These are phyloP conservation scores for Drosophila watanabei DNA, from an alignment of 1,140 invertebrate species.

Conservation along the genomic window DNA sequence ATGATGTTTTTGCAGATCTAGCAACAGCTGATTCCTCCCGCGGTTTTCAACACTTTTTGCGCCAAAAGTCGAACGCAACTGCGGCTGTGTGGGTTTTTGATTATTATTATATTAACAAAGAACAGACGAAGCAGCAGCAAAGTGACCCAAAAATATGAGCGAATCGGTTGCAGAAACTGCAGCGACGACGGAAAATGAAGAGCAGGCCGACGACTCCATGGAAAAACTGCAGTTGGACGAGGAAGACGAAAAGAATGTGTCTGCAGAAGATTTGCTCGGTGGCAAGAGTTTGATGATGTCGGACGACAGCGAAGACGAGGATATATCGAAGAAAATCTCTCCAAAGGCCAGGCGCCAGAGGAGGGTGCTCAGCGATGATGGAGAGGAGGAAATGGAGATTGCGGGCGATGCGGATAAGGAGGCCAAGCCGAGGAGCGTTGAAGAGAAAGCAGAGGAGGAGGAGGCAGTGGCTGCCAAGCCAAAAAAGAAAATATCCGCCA, in stretches of 20 bases:
- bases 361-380: slow-evolving; percentile 12
- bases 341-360: slow-evolving; percentile 19
- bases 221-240: slow-evolving; percentile 71
- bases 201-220: slow-evolving; percentile 62
- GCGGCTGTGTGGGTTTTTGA: slow-evolving; percentile 47
- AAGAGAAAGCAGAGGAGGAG: not conserved
- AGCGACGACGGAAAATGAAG: slow-evolving; percentile 59
- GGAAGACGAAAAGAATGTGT: slow-evolving; percentile 73
- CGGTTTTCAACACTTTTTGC: slow-evolving; percentile 45
- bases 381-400: not conserved
- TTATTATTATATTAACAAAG: slow-evolving; percentile 40
- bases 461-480: not conserved
- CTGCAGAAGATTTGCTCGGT: slow-evolving; percentile 74
- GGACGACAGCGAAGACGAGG: slow-evolving; percentile 73
- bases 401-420: slow-evolving; percentile 21
- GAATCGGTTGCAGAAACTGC: slow-evolving; percentile 63
- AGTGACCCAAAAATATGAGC: slow-evolving; percentile 73
- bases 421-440: not conserved
- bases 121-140: slow-evolving; percentile 10
- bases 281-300: slow-evolving; percentile 72
- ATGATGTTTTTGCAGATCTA: not conserved
- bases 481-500: slow-evolving; percentile 45
- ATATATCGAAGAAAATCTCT: slow-evolving; percentile 28
- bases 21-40: slow-evolving; percentile 35
- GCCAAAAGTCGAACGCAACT: slow-evolving; percentile 55